These are phyloP conservation scores for Lathronympha strigana DNA, from an alignment of 2,888 invertebrate genomes.

Conservation along the genomic window DNA sequence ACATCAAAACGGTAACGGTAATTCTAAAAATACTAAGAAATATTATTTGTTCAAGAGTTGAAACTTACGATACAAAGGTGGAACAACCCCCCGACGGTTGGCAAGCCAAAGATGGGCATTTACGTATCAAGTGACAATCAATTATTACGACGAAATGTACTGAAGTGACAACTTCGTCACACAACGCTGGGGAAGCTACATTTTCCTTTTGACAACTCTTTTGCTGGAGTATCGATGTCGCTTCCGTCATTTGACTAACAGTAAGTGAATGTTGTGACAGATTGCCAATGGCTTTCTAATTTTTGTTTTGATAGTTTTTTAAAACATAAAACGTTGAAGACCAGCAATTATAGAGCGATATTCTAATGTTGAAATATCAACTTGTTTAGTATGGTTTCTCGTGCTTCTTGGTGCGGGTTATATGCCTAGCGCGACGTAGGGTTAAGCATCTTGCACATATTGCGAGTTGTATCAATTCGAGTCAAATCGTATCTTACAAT, in stretches of 20 bases:
- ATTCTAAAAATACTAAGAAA: too few relatives aligned
- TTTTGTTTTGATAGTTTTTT: not conserved
- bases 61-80: not conserved
- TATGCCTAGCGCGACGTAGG: too few relatives aligned
- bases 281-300: not conserved
- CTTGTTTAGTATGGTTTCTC: too few relatives aligned
- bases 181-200: slow-evolving; percentile 46
- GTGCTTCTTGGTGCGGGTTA: too few relatives aligned
- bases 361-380: too few relatives aligned
- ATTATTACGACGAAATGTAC: slow-evolving; percentile 60
- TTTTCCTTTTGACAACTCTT: slow-evolving; percentile 28
- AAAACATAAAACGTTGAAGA: not conserved
- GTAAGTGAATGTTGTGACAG: slow-evolving; percentile 17
- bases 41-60: too few relatives aligned
- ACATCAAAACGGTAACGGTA: too few relatives aligned
- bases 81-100: slow-evolving; percentile 8
- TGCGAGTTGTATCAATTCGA: too few relatives aligned
- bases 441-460: too few relatives aligned
- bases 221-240: slow-evolving; percentile 32
- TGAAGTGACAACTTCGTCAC: slow-evolving; percentile 53
- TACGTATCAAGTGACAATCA: slow-evolving; percentile 68
- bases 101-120: slow-evolving; percentile 50
- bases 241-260: slow-evolving; percentile 32
- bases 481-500: too few relatives aligned
- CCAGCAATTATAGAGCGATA: too few relatives aligned